These are phyloP conservation scores for Cynodonichthys magdalenae DNA, from an alignment of 2,797 vertebrate species.

Conservation along the genomic window DNA sequence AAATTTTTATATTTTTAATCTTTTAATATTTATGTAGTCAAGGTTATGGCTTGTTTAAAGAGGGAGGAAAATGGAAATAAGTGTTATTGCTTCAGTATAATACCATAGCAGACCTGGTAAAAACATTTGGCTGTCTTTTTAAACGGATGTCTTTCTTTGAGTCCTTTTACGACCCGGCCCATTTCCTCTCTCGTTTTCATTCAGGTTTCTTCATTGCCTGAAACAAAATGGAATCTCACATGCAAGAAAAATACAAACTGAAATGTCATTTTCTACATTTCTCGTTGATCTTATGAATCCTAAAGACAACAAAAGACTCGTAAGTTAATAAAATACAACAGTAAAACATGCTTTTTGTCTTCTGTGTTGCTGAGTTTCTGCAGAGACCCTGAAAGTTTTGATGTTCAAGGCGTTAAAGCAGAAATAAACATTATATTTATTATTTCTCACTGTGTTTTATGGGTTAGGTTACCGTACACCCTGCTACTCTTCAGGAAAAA, in stretches of 20 bases:
- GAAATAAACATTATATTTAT: not conserved
- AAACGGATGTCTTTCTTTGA: not conserved
- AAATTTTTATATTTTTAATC: not conserved
- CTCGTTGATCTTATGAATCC: no score
- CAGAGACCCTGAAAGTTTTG: no score
- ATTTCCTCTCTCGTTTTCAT: not conserved
- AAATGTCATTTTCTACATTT: not conserved
- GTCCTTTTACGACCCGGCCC: not conserved
- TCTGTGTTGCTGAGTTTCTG: no score
- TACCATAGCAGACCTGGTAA: not conserved
- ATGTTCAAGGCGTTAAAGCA: no score
- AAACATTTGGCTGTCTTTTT: not conserved
- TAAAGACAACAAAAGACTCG: no score
- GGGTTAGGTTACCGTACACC: not conserved
- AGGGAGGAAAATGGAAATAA: not conserved
- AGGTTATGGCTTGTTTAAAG: not conserved
- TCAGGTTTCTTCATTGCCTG: slow-evolving; percentile 1
- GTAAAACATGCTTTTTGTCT: no score
- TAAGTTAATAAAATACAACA: no score
- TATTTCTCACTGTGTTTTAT: not conserved
- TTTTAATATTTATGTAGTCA: not conserved
- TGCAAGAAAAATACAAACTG: not conserved
- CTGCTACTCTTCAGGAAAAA: slow-evolving; percentile 1
- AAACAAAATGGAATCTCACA: not conserved
- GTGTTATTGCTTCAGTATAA: rapidly evolving